A percentile compares a stretch with the other conserved stretches of the same genome.
phyloP scores from a whole-genome alignment of 2,888 invertebrate species.

The Oscheius myriophilus region DNA sequence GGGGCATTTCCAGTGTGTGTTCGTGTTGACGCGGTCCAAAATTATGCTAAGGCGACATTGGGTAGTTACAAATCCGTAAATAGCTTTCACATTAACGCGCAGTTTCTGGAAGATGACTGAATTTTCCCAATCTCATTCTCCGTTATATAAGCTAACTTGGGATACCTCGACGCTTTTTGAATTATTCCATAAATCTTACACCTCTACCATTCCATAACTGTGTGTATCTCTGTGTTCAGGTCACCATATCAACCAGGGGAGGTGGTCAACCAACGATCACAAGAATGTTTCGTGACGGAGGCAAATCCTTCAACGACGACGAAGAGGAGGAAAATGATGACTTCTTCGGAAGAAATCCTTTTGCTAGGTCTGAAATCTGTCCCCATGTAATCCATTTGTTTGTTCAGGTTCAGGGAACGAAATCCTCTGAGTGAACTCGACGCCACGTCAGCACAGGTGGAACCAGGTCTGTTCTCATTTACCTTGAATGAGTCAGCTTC shows the following conservation, averaged over 20 bases:
- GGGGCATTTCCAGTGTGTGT: no score
- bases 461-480: constrained; percentile 1
- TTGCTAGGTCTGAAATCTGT: constrained; percentile 29
- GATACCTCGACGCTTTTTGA: no score
- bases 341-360: constrained; percentile 44
- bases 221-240: no score
- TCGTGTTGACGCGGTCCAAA: no score
- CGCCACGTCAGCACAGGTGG: constrained; percentile 5
- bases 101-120: no score
- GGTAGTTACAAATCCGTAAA: no score
- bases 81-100: no score
- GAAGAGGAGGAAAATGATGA: constrained; percentile 57
- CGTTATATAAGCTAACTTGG: no score
- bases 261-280: constrained; percentile 56
- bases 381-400: constrained; percentile 1
- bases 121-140: no score
- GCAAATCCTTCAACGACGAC: constrained; percentile 54
- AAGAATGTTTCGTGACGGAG: constrained; percentile 54
- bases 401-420: constrained; percentile 24
- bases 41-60: no score
- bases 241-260: constrained; percentile 59
- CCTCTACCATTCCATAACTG: no score
- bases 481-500: constrained; percentile 15
- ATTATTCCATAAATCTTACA: no score
- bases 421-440: constrained; percentile 27